Percentiles rank a stretch among this genome's conserved stretches.
Evolutionary conservation across 1,140 invertebrate genomes (phyloP).

Genomic region (Nephila pilipes): DNA sequence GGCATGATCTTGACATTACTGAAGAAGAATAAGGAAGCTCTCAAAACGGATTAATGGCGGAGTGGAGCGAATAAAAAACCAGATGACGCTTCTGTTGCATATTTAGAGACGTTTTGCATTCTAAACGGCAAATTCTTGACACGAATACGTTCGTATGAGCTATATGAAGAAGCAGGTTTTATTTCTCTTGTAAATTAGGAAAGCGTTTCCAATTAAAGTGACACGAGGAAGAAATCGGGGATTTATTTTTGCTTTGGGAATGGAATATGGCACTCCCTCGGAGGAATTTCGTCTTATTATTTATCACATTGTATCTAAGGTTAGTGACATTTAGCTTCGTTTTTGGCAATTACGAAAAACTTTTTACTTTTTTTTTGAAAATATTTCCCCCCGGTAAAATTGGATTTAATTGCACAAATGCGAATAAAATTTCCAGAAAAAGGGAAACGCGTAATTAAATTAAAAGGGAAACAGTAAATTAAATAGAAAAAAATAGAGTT

Average conservation of each 20-base stretch:
- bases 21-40: background rate
- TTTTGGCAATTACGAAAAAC: background rate
- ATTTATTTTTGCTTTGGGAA: background rate
- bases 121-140: background rate
- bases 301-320: background rate
- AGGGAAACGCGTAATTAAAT: background rate
- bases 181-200: background rate
- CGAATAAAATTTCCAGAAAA: background rate
- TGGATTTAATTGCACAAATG: background rate
- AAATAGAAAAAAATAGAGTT: background rate
- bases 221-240: background rate
- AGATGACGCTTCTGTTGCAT: background rate
- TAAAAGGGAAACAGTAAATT: background rate
- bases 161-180: background rate
- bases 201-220: background rate
- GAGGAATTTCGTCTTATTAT: background rate
- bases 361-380: background rate
- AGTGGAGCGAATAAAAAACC: background rate
- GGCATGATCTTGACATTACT: background rate
- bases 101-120: background rate
- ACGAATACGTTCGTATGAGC: background rate
- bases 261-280: background rate
- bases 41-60: background rate
- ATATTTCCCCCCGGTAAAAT: background rate
- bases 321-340: constrained; percentile 10